phyloP scores from a whole-genome alignment of 2,113 vertebrate genomes.

The Lamprologus ornatipinnis region DNA sequence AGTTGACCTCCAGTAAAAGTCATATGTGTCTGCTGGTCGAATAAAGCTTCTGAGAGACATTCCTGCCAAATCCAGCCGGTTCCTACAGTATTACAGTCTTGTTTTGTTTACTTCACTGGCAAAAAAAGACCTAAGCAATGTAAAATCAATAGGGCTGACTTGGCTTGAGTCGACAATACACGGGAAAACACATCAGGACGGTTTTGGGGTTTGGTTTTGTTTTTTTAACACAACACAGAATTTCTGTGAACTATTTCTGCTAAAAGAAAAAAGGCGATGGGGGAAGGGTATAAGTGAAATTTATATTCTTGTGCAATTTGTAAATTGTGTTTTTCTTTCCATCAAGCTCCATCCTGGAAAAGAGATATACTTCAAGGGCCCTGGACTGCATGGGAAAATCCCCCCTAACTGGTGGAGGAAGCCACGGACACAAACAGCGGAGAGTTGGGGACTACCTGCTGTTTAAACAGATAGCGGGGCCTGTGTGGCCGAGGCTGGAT shows the following conservation, averaged over 20 bases:
- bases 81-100: background rate
- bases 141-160: background rate
- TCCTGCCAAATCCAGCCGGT: background rate
- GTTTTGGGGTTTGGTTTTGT: background rate
- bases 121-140: background rate
- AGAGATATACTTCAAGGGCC: slow-evolving; percentile 41
- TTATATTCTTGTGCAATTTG: background rate
- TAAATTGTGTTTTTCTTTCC: slow-evolving; percentile 50
- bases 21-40: background rate
- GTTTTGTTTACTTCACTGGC: background rate
- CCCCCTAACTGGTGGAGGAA: slow-evolving; percentile 46
- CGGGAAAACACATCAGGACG: background rate
- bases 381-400: slow-evolving; percentile 56
- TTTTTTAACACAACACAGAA: accelerated
- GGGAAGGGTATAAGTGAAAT: background rate
- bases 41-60: background rate
- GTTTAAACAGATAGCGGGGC: slow-evolving; percentile 64
- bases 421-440: slow-evolving; percentile 50
- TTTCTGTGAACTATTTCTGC: background rate
- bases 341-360: slow-evolving; percentile 35
- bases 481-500: slow-evolving; percentile 27
- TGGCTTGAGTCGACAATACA: background rate
- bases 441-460: slow-evolving; percentile 60
- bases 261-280: background rate
- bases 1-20: background rate